These are phyloP conservation scores for Athalia circularis DNA, from an alignment of 2,888 invertebrate genomes.

Conservation along the genomic window DNA sequence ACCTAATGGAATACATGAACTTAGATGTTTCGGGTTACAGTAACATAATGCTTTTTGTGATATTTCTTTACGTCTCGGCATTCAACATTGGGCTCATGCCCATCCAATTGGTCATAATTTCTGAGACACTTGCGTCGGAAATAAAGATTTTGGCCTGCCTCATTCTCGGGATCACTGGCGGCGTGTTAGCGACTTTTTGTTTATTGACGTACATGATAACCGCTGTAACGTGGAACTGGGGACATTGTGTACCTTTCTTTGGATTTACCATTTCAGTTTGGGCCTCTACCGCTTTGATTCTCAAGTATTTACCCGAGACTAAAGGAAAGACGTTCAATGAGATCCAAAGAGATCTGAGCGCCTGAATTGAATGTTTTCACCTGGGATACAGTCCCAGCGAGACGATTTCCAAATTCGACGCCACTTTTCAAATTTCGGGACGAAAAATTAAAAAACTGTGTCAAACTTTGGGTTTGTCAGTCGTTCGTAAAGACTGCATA, in stretches of 20 bases:
- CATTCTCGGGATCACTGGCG: constrained; percentile 51
- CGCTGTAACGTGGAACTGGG: constrained; percentile 56
- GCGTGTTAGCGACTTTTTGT: constrained; percentile 49
- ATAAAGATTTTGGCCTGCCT: constrained; percentile 59
- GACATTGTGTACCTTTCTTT: constrained; percentile 59
- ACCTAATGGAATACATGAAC: constrained; percentile 55
- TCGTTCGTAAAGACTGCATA: too few relatives aligned
- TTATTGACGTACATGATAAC: constrained; percentile 58
- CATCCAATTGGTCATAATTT: constrained; percentile 56
- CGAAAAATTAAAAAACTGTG: too few relatives aligned
- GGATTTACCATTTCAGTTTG: constrained; percentile 51
- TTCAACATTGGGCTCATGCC: constrained; percentile 59
- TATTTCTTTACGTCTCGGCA: constrained; percentile 54
- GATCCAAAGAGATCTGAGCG: constrained; percentile 60
- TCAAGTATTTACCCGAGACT: constrained; percentile 59
- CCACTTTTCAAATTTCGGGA: too few relatives aligned
- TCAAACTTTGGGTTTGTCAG: too few relatives aligned
- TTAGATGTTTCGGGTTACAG: constrained; percentile 51
- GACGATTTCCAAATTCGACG: too few relatives aligned
- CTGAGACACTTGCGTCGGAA: constrained; percentile 60
- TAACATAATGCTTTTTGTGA: constrained; percentile 6
- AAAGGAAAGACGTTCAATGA: constrained; percentile 62
- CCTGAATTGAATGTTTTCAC: neutral
- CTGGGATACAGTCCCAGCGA: too few relatives aligned
- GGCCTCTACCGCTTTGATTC: constrained; percentile 49